These are phyloP conservation scores for Clarias pachynema DNA, from an alignment of 2,797 vertebrate genomes.

Conservation along the genomic window DNA sequence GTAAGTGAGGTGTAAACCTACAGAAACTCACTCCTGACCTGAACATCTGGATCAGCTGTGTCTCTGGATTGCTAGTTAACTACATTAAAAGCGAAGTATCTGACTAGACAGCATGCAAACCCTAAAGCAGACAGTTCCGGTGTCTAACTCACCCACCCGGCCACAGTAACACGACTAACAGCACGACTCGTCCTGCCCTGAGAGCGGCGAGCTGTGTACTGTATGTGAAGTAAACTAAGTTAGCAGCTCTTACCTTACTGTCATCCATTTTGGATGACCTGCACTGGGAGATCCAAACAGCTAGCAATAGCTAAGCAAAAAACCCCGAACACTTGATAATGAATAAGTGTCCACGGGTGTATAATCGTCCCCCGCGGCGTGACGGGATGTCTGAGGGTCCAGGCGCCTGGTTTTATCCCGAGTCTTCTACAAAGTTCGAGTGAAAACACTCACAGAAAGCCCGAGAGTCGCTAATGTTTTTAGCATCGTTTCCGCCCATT, in stretches of 20 bases:
- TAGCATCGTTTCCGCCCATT: slow-evolving; percentile 52
- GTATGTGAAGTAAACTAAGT: not conserved
- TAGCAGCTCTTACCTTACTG: slow-evolving; percentile 64
- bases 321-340: not conserved
- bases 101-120: not conserved
- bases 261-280: slow-evolving; percentile 71
- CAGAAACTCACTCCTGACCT: not conserved
- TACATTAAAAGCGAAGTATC: not conserved
- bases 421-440: not conserved
- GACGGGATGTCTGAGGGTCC: too few species aligned
- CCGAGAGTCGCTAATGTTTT: slow-evolving; percentile 54
- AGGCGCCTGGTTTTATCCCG: not conserved
- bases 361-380: not conserved
- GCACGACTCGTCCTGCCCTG: fast-evolving
- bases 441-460: not conserved
- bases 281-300: slow-evolving; percentile 33
- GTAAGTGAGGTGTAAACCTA: not conserved
- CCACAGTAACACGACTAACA: too few species aligned
- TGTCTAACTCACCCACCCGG: not conserved
- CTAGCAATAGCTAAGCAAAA: slow-evolving; percentile 51
- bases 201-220: too few species aligned
- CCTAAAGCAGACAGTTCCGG: not conserved
- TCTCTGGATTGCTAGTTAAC: too few species aligned
- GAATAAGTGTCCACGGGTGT: not conserved
- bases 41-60: not conserved